Evolutionary conservation across 2,797 vertebrate species (phyloP), one percentile per base, ranked within the genome.

Genomic region (Nannoperca obscura): DNA sequence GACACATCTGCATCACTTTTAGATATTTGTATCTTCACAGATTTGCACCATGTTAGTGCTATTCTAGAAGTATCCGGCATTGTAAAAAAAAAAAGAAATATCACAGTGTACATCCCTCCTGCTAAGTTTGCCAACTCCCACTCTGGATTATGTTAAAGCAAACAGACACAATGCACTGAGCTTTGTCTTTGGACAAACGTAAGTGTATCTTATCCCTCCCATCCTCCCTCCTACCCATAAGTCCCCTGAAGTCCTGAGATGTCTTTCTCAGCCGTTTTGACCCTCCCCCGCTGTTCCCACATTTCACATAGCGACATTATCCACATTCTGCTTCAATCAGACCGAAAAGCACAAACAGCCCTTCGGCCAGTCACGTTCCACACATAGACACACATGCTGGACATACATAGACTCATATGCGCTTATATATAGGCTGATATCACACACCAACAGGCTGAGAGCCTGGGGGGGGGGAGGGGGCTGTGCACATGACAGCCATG

Each of bases 341-440:
- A 89, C 47, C 27, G 75, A 92, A 87, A 85, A 74, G 80, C 68
- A 78, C 82, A 87, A 89, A 86, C 73, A 86, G 57, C 78, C 89
- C 79, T 66, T 58, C 11, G 6, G 78, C 72, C 75, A 72, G 82
- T 77, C 79, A 80, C 52, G 20, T 78, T 72, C 60, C 62, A 71
- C 49, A 76, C 68, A 85, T 60, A 76, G 49, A 86, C 73, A 75
- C 74, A 82, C 76, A 79, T 27, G 70, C 71, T n/a, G 71, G 75
- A 85, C 61, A 61, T 69, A 73, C 76, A 80, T 76, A 80, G 62
- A 68, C 70, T 71, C 64, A 44, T 49, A 70, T 53, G 38, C 64
- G 68, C 74, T 82, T 72, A 69, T 55, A 71, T 47, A 72, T 47
- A 77, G 57, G 74, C 74, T 62, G 72, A 63, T 49, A 71, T 86